A percentile compares a stretch with the other conserved stretches of the same genome.
phyloP scores from a whole-genome alignment of 2,888 invertebrate species.

The Vanessa cardui region DNA sequence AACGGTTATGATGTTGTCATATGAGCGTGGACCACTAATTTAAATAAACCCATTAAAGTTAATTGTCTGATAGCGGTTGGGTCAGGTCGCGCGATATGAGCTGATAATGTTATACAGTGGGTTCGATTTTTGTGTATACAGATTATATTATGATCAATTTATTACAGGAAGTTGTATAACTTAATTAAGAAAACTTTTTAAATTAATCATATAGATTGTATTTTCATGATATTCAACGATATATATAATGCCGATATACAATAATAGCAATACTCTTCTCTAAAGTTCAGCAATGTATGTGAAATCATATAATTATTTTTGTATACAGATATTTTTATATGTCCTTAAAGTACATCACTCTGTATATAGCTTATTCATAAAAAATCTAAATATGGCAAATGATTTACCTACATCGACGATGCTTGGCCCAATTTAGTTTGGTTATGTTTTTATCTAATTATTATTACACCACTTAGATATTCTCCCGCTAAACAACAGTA shows the following conservation, averaged over 20 bases:
- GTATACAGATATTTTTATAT: neutral
- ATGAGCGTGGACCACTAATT: slow-evolving; percentile 59
- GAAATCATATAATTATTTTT: no score
- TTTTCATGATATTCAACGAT: no score
- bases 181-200: neutral
- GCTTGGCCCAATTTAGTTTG: slow-evolving; percentile 59
- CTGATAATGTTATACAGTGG: slow-evolving; percentile 35
- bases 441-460: slow-evolving; percentile 37
- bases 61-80: slow-evolving; percentile 71
- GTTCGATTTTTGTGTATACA: slow-evolving; percentile 18
- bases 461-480: neutral
- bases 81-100: slow-evolving; percentile 57
- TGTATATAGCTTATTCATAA: slow-evolving; percentile 18
- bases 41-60: slow-evolving; percentile 81
- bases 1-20: slow-evolving; percentile 40
- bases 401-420: slow-evolving; percentile 76
- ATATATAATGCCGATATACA: no score
- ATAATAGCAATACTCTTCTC: no score
- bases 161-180: neutral
- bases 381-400: slow-evolving; percentile 31
- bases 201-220: no score
- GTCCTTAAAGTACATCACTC: neutral
- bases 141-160: neutral
- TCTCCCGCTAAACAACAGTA: no score
- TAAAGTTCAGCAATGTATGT: no score